Percentiles rank a stretch among this genome's conserved stretches.
phyloP scores from a whole-genome alignment of 2,797 vertebrate genomes.

The Discoglossus pictus region DNA sequence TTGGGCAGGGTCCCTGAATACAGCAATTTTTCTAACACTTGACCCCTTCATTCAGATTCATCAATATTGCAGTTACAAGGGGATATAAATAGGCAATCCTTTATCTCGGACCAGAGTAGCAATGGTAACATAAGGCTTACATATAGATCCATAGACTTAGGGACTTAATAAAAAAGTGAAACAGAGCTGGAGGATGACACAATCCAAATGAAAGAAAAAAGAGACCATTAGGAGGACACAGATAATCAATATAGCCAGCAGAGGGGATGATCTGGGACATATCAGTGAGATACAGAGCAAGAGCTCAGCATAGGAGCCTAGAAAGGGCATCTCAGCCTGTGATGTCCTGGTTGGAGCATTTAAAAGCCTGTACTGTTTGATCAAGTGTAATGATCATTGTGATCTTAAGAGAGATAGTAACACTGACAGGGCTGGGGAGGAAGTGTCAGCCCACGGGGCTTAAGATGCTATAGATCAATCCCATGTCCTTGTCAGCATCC shows the following conservation, averaged over 20 bases:
- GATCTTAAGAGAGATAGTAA: conserved; percentile 48
- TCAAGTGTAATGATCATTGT: conserved; percentile 52
- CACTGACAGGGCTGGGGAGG: conserved; percentile 45
- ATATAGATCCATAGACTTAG: conserved; percentile 41
- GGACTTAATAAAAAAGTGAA: conserved; percentile 45
- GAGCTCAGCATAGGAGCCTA: conserved; percentile 43
- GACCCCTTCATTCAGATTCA: conserved; percentile 22
- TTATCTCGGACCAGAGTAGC: conserved; percentile 43
- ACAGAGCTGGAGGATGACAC: conserved; percentile 43
- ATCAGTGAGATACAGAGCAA: conserved; percentile 52
- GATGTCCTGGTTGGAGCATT: conserved; percentile 13
- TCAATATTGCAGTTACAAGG: conserved; percentile 29
- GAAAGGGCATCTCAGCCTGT: neutral
- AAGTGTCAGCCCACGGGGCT: conserved; percentile 31
- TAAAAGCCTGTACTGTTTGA: conserved; percentile 24
- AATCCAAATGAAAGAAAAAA: conserved; percentile 38
- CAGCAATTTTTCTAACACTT: conserved; percentile 14
- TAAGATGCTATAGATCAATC: conserved; percentile 55
- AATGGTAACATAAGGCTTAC: conserved; percentile 36
- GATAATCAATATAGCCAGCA: conserved; percentile 64
- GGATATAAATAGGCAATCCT: conserved; percentile 42
- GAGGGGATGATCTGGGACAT: conserved; percentile 57
- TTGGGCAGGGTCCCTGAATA: neutral
- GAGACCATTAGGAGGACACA: conserved; percentile 64
- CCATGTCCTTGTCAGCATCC: conserved; percentile 65